These are phyloP conservation scores for Chiridota heheva DNA, from an alignment of 35 echinoderm and acorn worm genomes.

Conservation along the genomic window DNA sequence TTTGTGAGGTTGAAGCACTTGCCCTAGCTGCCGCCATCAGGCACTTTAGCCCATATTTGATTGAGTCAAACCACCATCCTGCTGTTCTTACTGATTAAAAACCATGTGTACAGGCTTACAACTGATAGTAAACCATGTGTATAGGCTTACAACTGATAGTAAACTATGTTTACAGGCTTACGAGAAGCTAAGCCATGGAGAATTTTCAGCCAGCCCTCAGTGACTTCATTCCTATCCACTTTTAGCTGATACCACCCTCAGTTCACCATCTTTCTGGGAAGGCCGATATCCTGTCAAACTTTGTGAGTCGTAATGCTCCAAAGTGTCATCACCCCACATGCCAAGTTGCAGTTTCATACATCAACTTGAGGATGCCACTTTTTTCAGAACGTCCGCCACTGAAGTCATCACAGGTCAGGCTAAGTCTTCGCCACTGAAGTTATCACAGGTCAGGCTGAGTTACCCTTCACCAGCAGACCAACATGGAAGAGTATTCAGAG, in stretches of 20 bases:
- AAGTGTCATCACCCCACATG: slow-evolving; percentile 13
- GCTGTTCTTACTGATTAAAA: slow-evolving; percentile 56
- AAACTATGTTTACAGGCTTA: slow-evolving; percentile 71
- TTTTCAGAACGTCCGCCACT: slow-evolving; percentile 12
- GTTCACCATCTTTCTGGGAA: too few relatives aligned
- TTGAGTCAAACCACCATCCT: slow-evolving; percentile 41
- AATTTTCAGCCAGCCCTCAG: slow-evolving; percentile 67
- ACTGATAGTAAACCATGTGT: too few relatives aligned
- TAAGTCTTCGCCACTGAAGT: slow-evolving; percentile 11
- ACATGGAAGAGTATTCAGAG: slow-evolving; percentile 28
- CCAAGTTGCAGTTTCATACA: slow-evolving; percentile 45
- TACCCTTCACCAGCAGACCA: slow-evolving; percentile 38
- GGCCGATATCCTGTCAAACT: slow-evolving; percentile 38
- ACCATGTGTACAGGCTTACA: slow-evolving; percentile 60
- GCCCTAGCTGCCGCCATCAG: slow-evolving; percentile 47
- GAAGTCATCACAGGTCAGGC: background rate
- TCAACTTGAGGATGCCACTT: slow-evolving; percentile 9
- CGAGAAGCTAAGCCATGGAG: slow-evolving; percentile 51
- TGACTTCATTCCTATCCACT: slow-evolving; percentile 69
- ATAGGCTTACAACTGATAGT: too few relatives aligned
- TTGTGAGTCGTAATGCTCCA: slow-evolving; percentile 44
- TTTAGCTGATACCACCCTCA: slow-evolving; percentile 42
- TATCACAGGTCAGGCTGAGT: slow-evolving; percentile 14
- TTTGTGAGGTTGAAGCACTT: too few relatives aligned
- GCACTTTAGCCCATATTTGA: slow-evolving; percentile 65